Percentiles rank a stretch among this genome's conserved stretches.
Conservation (phyloP, 2,113 vertebrate genomes). For the Tympanuchus pallidicinctus region DNA sequence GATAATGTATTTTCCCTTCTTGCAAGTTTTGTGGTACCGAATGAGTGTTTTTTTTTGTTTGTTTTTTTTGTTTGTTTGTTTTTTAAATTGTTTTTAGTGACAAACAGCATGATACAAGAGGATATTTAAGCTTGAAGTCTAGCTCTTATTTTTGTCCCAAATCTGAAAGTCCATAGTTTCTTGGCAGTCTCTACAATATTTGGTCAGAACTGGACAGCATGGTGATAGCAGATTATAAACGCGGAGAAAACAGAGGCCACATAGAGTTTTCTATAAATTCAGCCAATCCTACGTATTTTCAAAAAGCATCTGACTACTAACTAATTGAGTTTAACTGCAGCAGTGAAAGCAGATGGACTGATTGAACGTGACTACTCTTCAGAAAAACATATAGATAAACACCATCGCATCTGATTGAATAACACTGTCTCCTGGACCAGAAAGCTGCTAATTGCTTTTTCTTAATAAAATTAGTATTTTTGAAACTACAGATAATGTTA, state of each 20-base stretch:
- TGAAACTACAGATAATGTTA: background rate
- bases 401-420: background rate
- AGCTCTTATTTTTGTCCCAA: background rate
- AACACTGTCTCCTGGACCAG: background rate
- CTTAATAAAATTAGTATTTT: background rate
- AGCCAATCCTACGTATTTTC: background rate
- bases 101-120: background rate
- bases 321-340: background rate
- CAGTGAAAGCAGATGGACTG: background rate
- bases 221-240: background rate
- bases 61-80: no score
- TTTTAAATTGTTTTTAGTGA: background rate
- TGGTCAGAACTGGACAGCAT: background rate
- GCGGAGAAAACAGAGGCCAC: background rate
- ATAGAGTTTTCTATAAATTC: conserved; percentile 3
- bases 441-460: background rate
- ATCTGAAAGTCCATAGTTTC: background rate
- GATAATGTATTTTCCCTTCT: background rate
- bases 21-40: background rate
- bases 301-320: background rate
- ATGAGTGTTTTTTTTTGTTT: background rate
- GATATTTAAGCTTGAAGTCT: background rate
- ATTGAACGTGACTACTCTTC: background rate
- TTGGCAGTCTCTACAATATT: background rate
- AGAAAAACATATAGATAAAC: background rate